Percentiles rank a stretch among this genome's conserved stretches.
Conservation (phyloP, 2,113 vertebrate species). For the Leptodactylus fuscus region DNA sequence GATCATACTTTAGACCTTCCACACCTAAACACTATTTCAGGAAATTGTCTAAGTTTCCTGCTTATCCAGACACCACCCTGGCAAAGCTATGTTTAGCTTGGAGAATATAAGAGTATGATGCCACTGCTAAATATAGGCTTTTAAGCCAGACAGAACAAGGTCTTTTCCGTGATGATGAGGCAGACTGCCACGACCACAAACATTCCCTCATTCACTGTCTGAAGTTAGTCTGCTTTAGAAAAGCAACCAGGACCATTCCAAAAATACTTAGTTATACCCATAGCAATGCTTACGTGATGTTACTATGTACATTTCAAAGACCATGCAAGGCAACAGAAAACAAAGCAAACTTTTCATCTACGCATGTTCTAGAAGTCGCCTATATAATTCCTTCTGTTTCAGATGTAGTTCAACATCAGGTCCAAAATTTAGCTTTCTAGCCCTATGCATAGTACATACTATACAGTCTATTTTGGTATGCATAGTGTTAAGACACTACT, state of each 20-base stretch:
- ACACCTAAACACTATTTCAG: slow-evolving; percentile 4
- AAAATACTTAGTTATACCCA: background rate
- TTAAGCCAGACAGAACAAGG: slow-evolving; percentile 51
- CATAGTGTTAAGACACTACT: no score
- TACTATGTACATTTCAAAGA: background rate
- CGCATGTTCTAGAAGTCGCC: background rate
- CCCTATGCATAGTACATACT: no score
- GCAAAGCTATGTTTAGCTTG: slow-evolving; percentile 50
- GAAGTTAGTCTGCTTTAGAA: slow-evolving; percentile 13
- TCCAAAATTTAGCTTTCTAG: background rate
- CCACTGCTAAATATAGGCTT: slow-evolving; percentile 52
- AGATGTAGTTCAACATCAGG: background rate
- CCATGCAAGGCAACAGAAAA: background rate
- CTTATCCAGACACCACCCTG: slow-evolving; percentile 26
- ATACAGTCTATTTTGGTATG: no score
- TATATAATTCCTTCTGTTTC: background rate
- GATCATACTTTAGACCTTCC: background rate
- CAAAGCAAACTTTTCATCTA: background rate
- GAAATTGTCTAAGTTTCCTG: slow-evolving; percentile 21
- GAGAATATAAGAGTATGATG: slow-evolving; percentile 46
- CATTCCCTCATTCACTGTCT: slow-evolving; percentile 6
- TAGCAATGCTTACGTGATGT: background rate
- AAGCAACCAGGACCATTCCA: background rate
- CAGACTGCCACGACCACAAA: slow-evolving; percentile 26
- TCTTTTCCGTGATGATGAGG: slow-evolving; percentile 23